Conservation (phyloP, 2,113 vertebrate genomes). For the Poecile atricapillus region DNA sequence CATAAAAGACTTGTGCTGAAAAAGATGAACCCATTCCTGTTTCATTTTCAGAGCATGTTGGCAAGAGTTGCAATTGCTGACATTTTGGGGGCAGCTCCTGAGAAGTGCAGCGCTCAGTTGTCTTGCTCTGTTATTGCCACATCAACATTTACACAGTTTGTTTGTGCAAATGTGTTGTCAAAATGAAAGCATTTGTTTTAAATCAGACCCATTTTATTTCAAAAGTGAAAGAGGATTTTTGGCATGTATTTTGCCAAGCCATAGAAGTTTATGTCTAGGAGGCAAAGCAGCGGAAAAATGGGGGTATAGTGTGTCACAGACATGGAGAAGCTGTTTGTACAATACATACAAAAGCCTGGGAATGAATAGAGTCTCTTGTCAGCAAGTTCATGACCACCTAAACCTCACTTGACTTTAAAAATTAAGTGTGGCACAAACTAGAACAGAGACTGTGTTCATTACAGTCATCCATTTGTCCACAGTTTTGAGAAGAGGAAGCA, state of each 20-base stretch:
- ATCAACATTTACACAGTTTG: constrained; percentile 63
- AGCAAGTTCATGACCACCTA: not conserved
- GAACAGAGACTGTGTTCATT: not conserved
- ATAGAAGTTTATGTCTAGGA: constrained; percentile 9
- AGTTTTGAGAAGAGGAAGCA: not conserved
- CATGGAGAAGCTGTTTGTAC: not conserved
- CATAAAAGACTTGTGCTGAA: not conserved
- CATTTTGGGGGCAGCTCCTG: constrained; percentile 24
- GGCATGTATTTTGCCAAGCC: constrained; percentile 13
- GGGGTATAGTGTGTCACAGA: not conserved
- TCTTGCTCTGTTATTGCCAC: constrained; percentile 47
- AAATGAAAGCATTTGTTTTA: constrained; percentile 67
- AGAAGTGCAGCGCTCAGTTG: not conserved
- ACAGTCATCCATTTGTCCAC: not conserved
- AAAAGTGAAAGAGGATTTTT: constrained; percentile 42
- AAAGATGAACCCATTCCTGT: not conserved
- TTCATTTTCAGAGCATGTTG: not conserved
- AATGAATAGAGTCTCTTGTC: not conserved
- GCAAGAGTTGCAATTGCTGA: constrained; percentile 11
- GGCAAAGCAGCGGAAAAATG: not conserved
- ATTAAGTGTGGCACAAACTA: not conserved
- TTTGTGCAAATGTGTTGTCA: constrained; percentile 66
- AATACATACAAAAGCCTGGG: not conserved
- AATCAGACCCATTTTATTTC: constrained; percentile 57
- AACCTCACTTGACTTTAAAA: not conserved